Conservation (phyloP, 2,888 invertebrate species). For the Gastrophysa polygoni region DNA sequence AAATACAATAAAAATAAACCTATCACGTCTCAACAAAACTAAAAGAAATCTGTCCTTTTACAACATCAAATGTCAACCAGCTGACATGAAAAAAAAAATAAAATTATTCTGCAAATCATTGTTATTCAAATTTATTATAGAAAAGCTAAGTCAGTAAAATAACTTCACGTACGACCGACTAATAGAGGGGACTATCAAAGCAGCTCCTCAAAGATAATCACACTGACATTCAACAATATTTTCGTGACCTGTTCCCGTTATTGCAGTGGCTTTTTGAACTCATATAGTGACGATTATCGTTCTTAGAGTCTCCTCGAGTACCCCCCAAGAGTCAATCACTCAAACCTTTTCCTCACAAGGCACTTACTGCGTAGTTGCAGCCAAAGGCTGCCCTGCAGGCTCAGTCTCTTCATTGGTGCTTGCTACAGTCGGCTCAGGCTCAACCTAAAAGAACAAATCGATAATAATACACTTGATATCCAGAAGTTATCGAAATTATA, state of each 20-base stretch:
- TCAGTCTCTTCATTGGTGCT: background rate
- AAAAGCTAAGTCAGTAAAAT: background rate
- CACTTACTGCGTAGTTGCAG: constrained; percentile 9
- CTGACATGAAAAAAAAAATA: background rate
- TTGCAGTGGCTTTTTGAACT: too few relatives aligned
- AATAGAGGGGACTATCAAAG: background rate
- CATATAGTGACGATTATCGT: background rate
- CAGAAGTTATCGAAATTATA: too few relatives aligned
- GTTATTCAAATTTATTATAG: background rate
- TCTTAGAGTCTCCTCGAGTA: background rate
- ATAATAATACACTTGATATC: too few relatives aligned
- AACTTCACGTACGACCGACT: background rate
- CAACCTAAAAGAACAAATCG: too few relatives aligned
- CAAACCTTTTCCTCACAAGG: background rate
- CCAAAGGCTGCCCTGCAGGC: background rate
- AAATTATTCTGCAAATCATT: background rate
- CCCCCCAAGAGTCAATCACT: background rate
- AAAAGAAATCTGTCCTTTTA: constrained; percentile 2
- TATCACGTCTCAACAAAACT: constrained; percentile 41
- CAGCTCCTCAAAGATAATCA: background rate
- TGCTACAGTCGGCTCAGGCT: background rate
- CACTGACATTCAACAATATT: background rate
- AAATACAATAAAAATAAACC: constrained; percentile 42
- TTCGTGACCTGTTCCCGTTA: background rate
- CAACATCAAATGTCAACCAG: background rate